Evolutionary conservation across 1,140 invertebrate species (phyloP).

Genomic region (Orius insidiosus): DNA sequence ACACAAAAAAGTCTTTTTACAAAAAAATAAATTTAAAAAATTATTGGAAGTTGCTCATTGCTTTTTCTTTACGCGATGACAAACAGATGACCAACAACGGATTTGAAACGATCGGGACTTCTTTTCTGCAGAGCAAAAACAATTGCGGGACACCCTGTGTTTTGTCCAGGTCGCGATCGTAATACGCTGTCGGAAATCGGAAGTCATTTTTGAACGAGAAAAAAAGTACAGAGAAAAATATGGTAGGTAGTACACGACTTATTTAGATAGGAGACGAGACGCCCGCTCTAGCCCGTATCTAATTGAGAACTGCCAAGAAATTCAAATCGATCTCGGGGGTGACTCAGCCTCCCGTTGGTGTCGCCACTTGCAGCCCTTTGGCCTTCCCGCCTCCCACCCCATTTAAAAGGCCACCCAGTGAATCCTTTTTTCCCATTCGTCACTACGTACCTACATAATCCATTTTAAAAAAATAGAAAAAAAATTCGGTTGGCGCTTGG

Average conservation of each 20-base stretch:
- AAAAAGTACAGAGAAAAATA: not conserved
- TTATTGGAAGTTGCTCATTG: not conserved
- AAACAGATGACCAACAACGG: constrained; percentile 5
- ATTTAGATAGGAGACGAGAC: too few relatives aligned
- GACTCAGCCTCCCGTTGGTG: too few relatives aligned
- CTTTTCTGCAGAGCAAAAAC: constrained; percentile 4
- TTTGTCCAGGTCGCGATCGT: constrained; percentile 1
- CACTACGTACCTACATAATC: too few relatives aligned
- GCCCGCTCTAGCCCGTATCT: too few relatives aligned
- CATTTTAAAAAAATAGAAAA: too few relatives aligned
- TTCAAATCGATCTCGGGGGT: too few relatives aligned
- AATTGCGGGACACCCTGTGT: constrained; percentile 4
- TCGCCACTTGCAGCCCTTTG: too few relatives aligned
- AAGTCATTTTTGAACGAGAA: not conserved
- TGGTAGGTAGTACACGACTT: not conserved
- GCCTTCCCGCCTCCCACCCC: too few relatives aligned
- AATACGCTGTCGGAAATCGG: constrained; percentile 6
- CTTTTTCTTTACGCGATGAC: constrained; percentile 4
- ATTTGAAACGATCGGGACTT: not conserved
- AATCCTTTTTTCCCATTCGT: too few relatives aligned
- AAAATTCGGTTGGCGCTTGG: too few relatives aligned
- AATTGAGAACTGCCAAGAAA: too few relatives aligned
- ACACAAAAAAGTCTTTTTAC: not conserved
- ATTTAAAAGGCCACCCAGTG: too few relatives aligned
- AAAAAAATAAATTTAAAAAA: not conserved